Conservation (phyloP, 2,888 invertebrate species). For the Acholoe squamosa region DNA sequence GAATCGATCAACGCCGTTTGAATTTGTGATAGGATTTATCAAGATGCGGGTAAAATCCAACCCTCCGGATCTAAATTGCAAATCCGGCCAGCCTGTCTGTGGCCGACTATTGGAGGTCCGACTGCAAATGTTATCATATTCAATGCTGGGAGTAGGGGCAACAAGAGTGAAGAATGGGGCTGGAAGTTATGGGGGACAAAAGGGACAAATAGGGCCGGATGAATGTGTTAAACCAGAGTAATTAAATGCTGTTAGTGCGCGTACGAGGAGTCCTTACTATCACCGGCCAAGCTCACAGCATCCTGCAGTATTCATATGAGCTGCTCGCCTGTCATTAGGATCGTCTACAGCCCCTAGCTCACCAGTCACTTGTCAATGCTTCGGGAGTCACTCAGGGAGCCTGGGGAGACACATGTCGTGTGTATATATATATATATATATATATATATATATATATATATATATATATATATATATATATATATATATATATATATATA, state of each 20-base stretch:
- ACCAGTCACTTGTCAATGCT: too few relatives aligned
- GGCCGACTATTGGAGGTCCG: background rate
- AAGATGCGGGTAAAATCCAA: slow-evolving; percentile 23
- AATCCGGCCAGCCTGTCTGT: background rate
- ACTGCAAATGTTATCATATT: background rate
- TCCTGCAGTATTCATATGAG: too few relatives aligned
- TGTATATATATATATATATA: too few relatives aligned
- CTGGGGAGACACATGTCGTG: too few relatives aligned
- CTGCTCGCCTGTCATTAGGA: too few relatives aligned
- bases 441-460: too few relatives aligned
- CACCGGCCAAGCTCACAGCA: too few relatives aligned
- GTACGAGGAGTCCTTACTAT: too few relatives aligned
- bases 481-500: too few relatives aligned
- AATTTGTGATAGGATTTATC: background rate
- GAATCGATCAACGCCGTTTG: slow-evolving; percentile 18
- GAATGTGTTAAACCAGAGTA: background rate
- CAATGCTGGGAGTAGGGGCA: background rate
- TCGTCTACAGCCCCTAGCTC: too few relatives aligned
- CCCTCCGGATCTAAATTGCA: slow-evolving; percentile 25
- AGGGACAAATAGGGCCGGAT: background rate
- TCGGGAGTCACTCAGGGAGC: too few relatives aligned
- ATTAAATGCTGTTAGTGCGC: background rate
- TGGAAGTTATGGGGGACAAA: background rate
- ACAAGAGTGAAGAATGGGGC: background rate
- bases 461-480: too few relatives aligned